A percentile compares a stretch with the other conserved stretches of the same genome.
Evolutionary conservation across 2,797 vertebrate genomes (phyloP).

Genomic region (Danio aesculapii): DNA sequence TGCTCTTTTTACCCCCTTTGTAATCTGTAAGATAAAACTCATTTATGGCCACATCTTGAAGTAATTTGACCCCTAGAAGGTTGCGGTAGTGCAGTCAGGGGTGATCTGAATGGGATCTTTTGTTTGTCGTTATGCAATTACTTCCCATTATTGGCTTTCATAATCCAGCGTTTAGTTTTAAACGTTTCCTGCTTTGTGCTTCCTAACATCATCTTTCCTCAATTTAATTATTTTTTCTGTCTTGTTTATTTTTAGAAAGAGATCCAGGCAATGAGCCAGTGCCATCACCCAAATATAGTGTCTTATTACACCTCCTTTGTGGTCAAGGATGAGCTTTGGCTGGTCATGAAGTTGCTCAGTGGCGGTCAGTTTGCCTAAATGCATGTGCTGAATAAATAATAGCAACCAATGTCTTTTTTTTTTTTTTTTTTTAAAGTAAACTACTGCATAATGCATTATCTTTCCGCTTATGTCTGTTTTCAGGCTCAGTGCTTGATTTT

Average conservation of each 20-base stretch:
- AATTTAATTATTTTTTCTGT: background rate
- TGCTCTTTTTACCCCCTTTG: background rate
- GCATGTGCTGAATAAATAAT: background rate
- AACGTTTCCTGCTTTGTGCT: background rate
- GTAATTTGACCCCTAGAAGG: background rate
- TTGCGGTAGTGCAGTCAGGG: background rate
- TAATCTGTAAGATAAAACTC: background rate
- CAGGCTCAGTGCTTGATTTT: constrained; percentile 98
- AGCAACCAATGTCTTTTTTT: background rate
- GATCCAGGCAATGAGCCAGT: constrained; percentile 99
- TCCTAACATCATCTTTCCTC: background rate
- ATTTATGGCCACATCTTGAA: background rate
- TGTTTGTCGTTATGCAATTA: constrained; percentile 2
- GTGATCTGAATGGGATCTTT: constrained; percentile 3
- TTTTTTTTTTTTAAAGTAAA: background rate
- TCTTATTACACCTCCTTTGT: constrained; percentile 98
- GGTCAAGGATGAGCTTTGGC: constrained; percentile 97
- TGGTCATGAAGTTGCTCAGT: constrained; percentile 97
- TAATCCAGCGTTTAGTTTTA: background rate
- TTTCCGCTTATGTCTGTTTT: constrained; percentile 44
- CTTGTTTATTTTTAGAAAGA: constrained; percentile 87
- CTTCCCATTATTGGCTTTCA: background rate
- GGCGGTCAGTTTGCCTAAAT: constrained; percentile 83
- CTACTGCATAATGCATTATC: background rate
- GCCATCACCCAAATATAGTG: constrained; percentile 96